Base-by-base conservation (phyloP, 53 echinoderm and acorn worm species). In the Holothuria scabra region DNA sequence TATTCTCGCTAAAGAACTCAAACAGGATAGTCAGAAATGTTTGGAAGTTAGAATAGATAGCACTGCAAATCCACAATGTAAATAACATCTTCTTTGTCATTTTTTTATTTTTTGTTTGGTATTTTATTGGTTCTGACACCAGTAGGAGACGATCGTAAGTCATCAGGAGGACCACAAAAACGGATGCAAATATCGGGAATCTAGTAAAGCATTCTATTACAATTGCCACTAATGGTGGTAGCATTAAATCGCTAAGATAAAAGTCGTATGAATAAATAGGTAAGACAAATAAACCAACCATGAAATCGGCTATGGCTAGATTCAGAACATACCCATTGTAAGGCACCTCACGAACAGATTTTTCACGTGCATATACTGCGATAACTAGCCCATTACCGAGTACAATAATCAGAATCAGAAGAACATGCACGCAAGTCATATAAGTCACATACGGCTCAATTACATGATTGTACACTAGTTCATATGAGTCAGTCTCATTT, bases 361-460 rank as follows among this genome's bases (percentile, higher is more conserved):
- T 58, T 3, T 78, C 52, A 9, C 32, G 29, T 13, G 19, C 25
- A 78, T 78, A 78, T 19, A 78, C 78, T 28, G 52, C 18, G 28
- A 78, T 78, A 13, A 78, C 78, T 24, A 78, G 28, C n/a, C 78
- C 78, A 78, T 78, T 78, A 20, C 32, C 30, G 6, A 78, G 32
- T 14, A 31, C 30, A 31, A 57, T 58, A 14, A 49, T 19, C 28
- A 78, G 14, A 4, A 9, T 70, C 23, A 70, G 10, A 22, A 70
- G 1, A 9, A 31, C 44, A 38, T 70, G 70, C 16, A 70, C 30
- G 14, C 28, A 64, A 0, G 30, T 28, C 20, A 30, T 24, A 22
- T 21, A 26, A 0, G 20, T 64, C 64, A 30, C 30, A 30, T 64
- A 64, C 0, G 64, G 52, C 18, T 9, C 52, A 16, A 52, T 16